A percentile compares a stretch with the other conserved stretches of the same genome.
Evolutionary conservation across 2,113 vertebrate genomes (phyloP).

Genomic region (Pseudorectes ferrugineus): DNA sequence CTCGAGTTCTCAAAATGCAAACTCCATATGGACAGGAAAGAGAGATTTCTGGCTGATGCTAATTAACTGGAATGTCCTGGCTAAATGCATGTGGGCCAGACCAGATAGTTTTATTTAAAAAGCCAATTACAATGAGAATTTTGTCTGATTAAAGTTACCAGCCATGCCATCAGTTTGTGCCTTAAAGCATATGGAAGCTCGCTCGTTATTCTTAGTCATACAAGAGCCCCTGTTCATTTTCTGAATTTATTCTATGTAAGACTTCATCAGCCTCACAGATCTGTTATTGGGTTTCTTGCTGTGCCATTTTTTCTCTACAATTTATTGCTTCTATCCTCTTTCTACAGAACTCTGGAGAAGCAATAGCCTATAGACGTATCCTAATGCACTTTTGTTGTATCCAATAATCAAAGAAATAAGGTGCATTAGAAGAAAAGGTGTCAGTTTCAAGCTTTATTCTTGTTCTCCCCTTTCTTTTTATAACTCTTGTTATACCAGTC

Average conservation of each 20-base stretch:
- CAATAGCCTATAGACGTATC: not conserved
- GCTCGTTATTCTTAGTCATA: conserved; percentile 2
- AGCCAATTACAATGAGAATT: conserved; percentile 6
- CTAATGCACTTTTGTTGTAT: not conserved
- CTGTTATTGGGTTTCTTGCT: not conserved
- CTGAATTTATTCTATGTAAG: not conserved
- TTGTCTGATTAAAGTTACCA: not conserved
- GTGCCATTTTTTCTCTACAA: not conserved
- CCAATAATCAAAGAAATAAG: not conserved
- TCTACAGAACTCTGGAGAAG: not conserved
- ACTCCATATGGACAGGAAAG: conserved; percentile 58
- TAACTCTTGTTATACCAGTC: not conserved
- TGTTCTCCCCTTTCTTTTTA: not conserved
- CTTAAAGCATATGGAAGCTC: not conserved
- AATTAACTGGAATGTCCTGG: conserved; percentile 47
- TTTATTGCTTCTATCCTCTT: not conserved
- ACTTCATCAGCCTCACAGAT: not conserved
- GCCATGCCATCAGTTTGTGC: not conserved
- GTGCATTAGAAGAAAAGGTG: not conserved
- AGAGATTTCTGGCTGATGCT: conserved; percentile 14
- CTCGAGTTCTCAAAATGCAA: conserved; percentile 1
- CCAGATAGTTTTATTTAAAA: conserved; percentile 5
- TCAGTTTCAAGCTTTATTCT: not conserved
- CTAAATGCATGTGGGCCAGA: not conserved
- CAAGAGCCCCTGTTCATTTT: not conserved